These are phyloP conservation scores for Morus bassanus DNA, from an alignment of 2,797 vertebrate genomes.

Conservation along the genomic window DNA sequence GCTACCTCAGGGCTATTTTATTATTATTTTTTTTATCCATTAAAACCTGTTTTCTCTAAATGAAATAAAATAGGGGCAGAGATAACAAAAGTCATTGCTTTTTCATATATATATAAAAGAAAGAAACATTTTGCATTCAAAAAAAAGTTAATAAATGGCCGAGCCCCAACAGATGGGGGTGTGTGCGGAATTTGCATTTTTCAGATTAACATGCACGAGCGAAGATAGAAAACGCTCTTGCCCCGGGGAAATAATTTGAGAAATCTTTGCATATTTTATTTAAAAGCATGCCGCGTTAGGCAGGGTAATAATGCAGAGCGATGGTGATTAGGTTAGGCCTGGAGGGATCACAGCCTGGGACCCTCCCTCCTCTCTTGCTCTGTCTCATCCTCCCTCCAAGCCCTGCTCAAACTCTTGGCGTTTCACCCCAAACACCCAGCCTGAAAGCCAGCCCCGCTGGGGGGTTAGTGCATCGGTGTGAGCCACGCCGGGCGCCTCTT, in stretches of 20 bases:
- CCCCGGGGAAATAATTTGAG: conserved; percentile 80
- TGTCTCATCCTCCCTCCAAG: background rate
- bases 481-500: background rate
- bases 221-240: conserved; percentile 69
- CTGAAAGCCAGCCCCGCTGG: background rate
- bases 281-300: conserved; percentile 78
- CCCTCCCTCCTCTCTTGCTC: background rate
- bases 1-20: background rate
- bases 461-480: accelerated
- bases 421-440: background rate
- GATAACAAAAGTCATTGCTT: conserved; percentile 17
- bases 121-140: conserved; percentile 1
- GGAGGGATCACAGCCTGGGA: conserved; percentile 58
- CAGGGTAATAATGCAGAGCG: conserved; percentile 78
- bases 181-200: conserved; percentile 78
- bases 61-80: background rate
- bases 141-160: conserved; percentile 72
- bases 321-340: conserved; percentile 76
- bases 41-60: conserved; percentile 16
- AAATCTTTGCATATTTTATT: conserved; percentile 86
- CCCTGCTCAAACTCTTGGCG: background rate
- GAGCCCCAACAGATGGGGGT: conserved; percentile 70
- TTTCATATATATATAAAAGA: background rate
- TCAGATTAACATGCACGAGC: conserved; percentile 79
- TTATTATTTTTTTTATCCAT: background rate